A percentile compares a stretch with the other conserved stretches of the same genome.
These are phyloP conservation scores for Bursaphelenchus mucronatus DNA, from an alignment of 1,140 invertebrate genomes.

Conservation along the genomic window DNA sequence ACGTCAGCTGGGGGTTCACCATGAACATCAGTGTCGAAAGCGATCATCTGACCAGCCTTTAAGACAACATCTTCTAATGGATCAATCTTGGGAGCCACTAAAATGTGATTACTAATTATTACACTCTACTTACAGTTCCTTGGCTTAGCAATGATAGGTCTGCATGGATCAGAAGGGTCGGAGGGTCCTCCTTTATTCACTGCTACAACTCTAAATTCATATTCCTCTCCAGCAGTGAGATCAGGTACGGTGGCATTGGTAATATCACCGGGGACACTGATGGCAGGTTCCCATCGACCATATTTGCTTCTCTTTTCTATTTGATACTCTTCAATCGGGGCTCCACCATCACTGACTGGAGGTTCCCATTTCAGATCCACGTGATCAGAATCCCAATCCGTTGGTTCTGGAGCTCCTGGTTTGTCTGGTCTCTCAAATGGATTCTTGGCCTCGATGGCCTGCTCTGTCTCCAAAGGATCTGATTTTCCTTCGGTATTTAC, in stretches of 20 bases:
- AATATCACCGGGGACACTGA: conserved; percentile 75
- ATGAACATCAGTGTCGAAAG: conserved; percentile 82
- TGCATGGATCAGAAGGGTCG: conserved; percentile 71
- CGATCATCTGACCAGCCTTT: conserved; percentile 81
- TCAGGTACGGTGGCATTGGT: conserved; percentile 76
- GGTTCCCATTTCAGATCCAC: conserved; percentile 85
- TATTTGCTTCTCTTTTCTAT: conserved; percentile 92
- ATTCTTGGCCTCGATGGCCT: conserved; percentile 87
- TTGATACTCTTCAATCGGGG: conserved; percentile 87
- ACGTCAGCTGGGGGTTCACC: conserved; percentile 80
- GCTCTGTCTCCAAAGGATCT: conserved; percentile 80
- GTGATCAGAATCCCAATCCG: conserved; percentile 80
- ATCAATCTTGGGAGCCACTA: conserved; percentile 78
- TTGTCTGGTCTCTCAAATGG: conserved; percentile 76
- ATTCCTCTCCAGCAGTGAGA: conserved; percentile 81
- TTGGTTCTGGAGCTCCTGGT: conserved; percentile 81
- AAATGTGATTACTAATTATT: conserved; percentile 22
- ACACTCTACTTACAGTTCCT: conserved; percentile 70
- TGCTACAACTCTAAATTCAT: conserved; percentile 75
- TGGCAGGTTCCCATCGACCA: conserved; percentile 85
- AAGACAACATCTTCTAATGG: conserved; percentile 79
- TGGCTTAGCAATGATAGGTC: conserved; percentile 77
- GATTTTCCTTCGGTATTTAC: conserved; percentile 92
- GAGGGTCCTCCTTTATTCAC: conserved; percentile 86
- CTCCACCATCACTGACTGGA: conserved; percentile 81